Conservation (phyloP, 2,888 invertebrate species). For the Dione juno region DNA sequence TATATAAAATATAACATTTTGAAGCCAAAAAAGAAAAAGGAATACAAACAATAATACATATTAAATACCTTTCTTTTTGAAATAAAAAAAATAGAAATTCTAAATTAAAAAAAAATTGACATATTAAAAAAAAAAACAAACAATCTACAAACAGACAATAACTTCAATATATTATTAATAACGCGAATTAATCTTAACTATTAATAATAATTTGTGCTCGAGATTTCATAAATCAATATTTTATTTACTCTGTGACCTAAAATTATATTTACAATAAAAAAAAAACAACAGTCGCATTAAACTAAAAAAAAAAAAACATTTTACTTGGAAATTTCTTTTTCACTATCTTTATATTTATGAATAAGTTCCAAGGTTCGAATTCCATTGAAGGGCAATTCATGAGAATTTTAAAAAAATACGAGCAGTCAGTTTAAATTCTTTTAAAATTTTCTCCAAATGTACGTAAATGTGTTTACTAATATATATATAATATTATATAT, state of each 20-base stretch:
- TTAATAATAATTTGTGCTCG: slow-evolving; percentile 21
- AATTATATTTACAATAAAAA: slow-evolving; percentile 8
- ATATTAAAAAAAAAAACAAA: no score
- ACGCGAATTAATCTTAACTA: slow-evolving; percentile 3
- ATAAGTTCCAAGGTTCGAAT: background rate
- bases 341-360: background rate
- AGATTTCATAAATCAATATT: background rate
- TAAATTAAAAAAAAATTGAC: no score
- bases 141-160: slow-evolving; percentile 6
- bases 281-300: background rate
- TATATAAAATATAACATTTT: background rate
- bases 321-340: background rate
- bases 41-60: no score
- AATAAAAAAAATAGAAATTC: no score
- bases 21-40: no score
- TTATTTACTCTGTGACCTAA: background rate
- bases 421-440: background rate
- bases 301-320: background rate
- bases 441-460: background rate
- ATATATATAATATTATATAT: no score
- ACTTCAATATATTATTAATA: background rate
- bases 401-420: slow-evolving; percentile 3
- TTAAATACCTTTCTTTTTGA: no score
- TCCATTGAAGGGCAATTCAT: background rate
- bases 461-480: no score